phyloP scores from a whole-genome alignment of 1,140 invertebrate genomes.

The Agrypnia vestita region DNA sequence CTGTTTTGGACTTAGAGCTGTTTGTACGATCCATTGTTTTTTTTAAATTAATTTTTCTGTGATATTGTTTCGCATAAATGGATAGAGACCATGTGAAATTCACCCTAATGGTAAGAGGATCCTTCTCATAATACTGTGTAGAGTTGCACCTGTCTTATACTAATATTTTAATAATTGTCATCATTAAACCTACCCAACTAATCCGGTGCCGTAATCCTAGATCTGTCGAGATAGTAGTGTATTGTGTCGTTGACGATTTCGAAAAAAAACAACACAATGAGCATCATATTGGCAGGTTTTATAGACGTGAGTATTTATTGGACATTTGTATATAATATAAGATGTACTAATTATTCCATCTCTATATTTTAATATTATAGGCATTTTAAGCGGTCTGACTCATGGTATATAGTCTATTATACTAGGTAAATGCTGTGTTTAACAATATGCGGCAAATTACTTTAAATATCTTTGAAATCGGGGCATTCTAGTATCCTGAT shows the following conservation, averaged over 20 bases:
- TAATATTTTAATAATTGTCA: conserved; percentile 14
- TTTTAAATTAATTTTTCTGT: conserved; percentile 21
- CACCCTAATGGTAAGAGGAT: conserved; percentile 35
- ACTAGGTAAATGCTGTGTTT: no score
- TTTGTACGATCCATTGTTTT: conserved; percentile 5
- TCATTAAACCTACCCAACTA: conserved; percentile 15
- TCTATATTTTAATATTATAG: no score
- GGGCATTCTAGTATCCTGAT: no score
- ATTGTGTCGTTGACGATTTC: conserved; percentile 37
- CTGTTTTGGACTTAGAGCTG: conserved; percentile 13
- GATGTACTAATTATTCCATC: no score
- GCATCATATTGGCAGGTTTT: conserved; percentile 56
- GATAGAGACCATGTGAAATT: conserved; percentile 44
- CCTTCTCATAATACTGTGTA: conserved; percentile 22
- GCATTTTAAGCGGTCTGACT: no score
- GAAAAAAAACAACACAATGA: conserved; percentile 39
- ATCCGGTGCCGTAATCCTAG: conserved; percentile 25
- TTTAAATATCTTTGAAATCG: no score
- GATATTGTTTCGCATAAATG: conserved; percentile 1
- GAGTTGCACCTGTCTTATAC: conserved; percentile 8
- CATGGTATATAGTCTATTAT: no score
- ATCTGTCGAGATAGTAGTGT: not conserved
- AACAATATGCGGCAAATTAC: no score
- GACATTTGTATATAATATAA: no score
- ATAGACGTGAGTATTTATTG: conserved; percentile 51